phyloP scores from a whole-genome alignment of 2,113 vertebrate genomes.

The Hippolais icterina region DNA sequence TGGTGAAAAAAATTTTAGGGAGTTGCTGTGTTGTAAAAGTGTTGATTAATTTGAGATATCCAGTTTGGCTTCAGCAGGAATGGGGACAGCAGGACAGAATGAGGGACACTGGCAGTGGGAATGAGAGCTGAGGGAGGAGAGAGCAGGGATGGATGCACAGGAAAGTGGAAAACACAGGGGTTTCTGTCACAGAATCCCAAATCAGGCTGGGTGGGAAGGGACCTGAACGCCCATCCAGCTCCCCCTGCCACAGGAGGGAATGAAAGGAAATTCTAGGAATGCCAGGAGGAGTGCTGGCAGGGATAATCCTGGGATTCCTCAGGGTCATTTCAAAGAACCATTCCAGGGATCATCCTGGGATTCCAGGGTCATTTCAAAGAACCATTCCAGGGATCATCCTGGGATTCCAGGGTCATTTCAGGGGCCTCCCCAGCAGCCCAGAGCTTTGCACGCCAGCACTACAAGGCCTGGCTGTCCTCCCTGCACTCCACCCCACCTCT shows the following conservation, averaged over 20 bases:
- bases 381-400: background rate
- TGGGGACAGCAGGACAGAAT: background rate
- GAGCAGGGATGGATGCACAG: background rate
- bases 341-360: background rate
- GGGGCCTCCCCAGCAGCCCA: background rate
- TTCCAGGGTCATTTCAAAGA: background rate
- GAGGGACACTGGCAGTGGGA: background rate
- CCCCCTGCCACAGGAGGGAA: background rate
- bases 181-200: background rate
- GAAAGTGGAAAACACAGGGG: rapidly evolving
- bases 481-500: background rate
- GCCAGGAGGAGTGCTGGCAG: background rate
- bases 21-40: background rate
- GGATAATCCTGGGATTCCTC: background rate
- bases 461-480: background rate
- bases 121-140: background rate
- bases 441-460: background rate
- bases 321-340: background rate
- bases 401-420: background rate
- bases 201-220: background rate
- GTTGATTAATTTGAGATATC: background rate
- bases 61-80: background rate
- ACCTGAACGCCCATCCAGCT: background rate
- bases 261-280: background rate
- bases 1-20: background rate